phyloP scores from a whole-genome alignment of 1,140 invertebrate genomes.

The Drosophila novamexicana region DNA sequence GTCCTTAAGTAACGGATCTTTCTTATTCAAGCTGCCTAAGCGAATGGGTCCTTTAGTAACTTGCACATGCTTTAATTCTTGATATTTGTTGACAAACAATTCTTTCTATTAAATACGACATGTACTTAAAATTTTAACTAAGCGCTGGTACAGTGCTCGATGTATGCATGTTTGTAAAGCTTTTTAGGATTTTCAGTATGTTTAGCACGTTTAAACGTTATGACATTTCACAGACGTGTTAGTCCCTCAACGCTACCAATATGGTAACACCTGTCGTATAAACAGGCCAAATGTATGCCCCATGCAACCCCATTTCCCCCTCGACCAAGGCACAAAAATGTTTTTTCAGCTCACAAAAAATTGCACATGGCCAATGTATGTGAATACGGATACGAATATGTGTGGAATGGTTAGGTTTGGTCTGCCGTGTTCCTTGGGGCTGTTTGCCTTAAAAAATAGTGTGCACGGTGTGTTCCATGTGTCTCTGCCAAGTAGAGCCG shows the following conservation, averaged over 20 bases:
- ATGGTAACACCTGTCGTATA: slow-evolving; percentile 79
- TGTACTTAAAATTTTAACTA: slow-evolving; percentile 9
- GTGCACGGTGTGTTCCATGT: slow-evolving; percentile 19
- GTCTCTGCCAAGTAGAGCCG: background rate
- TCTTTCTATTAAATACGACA: background rate
- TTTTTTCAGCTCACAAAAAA: slow-evolving; percentile 43
- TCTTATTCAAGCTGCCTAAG: too few species aligned
- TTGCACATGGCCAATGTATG: slow-evolving; percentile 40
- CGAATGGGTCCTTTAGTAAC: background rate
- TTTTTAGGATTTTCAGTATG: slow-evolving; percentile 58
- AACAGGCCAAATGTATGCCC: slow-evolving; percentile 52
- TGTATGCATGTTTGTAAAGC: slow-evolving; percentile 19
- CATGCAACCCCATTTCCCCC: background rate
- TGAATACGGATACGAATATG: slow-evolving; percentile 8
- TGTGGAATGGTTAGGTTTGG: slow-evolving; percentile 1
- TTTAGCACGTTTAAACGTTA: slow-evolving; percentile 83
- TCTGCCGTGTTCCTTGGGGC: background rate
- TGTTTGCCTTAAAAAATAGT: slow-evolving; percentile 54
- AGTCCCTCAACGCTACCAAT: slow-evolving; percentile 71
- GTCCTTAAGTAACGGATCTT: background rate
- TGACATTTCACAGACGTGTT: slow-evolving; percentile 83
- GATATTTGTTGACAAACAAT: background rate
- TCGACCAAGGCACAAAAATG: background rate
- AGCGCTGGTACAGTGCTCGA: slow-evolving; percentile 6
- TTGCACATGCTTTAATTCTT: background rate